Evolutionary conservation across 2,113 vertebrate species (phyloP), one percentile per base, ranked within the genome.

Genomic region (Tautogolabrus adspersus): DNA sequence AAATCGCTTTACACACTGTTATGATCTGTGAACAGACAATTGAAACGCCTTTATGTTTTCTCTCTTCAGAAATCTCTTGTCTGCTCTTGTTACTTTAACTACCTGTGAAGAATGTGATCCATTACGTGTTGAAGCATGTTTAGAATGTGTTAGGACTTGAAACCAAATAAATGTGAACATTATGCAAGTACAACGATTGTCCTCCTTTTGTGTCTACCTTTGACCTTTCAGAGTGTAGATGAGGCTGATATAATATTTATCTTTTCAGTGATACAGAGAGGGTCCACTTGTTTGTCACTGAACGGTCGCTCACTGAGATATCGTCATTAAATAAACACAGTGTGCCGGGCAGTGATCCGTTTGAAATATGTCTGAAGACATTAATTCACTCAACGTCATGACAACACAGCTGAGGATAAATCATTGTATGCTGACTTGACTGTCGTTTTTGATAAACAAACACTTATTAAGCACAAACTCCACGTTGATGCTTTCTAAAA

Each of bases 71-170:
- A 93, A 89, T 90, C 85, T 94, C 89, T 92, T 85, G 93, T 95
- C 94, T 92, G 92, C 94, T 94, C 93, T 86, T 94, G 93, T 96
- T 95, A 97, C 95, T 96, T 93, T 96, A 94, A 98, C 97, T 99
- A 98, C 97, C 97, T 98, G 96, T 98, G 96, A 97, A 97, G 96
- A 97, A 93, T 97, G 96, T 98, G 97, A 97, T 95, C 96, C 96
- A 95, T 85, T 96, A 95, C 93, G 95, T 97, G 95, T 97, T 97
- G 85, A 96, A 95, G 97, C 97, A 98, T 99, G 97, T 98, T 96
- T 98, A 98, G 96, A 94, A 91, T 97, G 94, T 96, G 91, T 97
- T 98, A 98, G 97, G 94, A 96, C 96, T 96, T 95, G 95, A 97
- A 98, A 94, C 88, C 89, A 96, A 99, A 98, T 98, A 98, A 99